Evolutionary conservation across 2,113 vertebrate genomes (phyloP).

Genomic region (Notechis scutatus): DNA sequence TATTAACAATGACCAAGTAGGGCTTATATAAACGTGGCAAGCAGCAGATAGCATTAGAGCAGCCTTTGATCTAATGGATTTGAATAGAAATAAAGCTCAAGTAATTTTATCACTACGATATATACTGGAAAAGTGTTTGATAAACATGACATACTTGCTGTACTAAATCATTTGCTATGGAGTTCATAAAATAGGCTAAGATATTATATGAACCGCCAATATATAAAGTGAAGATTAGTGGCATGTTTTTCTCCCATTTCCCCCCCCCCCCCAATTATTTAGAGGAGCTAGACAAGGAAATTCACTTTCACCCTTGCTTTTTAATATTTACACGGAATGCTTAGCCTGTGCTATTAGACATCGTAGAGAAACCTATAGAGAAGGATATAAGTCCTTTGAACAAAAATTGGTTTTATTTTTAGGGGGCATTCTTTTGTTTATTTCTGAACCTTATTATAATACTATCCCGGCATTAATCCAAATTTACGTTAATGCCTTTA

Average conservation of each 20-base stretch:
- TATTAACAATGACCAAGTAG: neutral
- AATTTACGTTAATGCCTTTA: neutral
- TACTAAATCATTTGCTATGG: neutral
- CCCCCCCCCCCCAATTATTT: neutral
- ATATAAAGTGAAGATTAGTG: neutral
- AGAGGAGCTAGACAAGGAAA: neutral
- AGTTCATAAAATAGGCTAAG: neutral
- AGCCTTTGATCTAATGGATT: neutral
- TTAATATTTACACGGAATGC: neutral
- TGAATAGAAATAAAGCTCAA: neutral
- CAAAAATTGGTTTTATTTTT: neutral
- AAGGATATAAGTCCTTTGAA: neutral
- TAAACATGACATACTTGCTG: neutral
- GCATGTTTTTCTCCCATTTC: neutral
- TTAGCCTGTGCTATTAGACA: neutral
- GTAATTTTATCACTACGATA: neutral
- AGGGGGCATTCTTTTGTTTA: neutral
- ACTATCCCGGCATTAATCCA: neutral
- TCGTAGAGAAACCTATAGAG: neutral
- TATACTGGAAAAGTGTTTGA: neutral
- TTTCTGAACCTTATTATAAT: neutral
- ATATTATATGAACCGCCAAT: neutral
- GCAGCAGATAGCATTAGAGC: neutral
- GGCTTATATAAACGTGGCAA: neutral
- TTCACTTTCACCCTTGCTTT: neutral